Conservation (phyloP, 2,113 vertebrate species). For the Pholis gunnellus region DNA sequence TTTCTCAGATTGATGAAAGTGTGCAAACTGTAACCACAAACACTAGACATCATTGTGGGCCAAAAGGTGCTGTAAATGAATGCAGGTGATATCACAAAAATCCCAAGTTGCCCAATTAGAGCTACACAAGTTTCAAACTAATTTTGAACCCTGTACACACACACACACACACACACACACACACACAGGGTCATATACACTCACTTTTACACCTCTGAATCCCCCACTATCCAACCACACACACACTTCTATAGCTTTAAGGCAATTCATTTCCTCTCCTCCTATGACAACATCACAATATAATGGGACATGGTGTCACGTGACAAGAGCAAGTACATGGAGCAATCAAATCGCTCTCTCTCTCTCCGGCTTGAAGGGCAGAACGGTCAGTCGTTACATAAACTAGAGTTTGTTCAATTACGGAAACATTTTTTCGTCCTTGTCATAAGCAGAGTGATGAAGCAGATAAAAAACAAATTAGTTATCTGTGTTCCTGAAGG, state of each 20-base stretch:
- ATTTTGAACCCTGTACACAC: background rate
- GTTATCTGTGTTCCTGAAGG: constrained; percentile 27
- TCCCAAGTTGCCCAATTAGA: constrained; percentile 37
- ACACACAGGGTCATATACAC: constrained; percentile 10
- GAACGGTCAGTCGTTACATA: constrained; percentile 75
- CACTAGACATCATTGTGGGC: background rate
- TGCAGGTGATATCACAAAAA: constrained; percentile 26
- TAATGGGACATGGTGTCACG: constrained; percentile 80
- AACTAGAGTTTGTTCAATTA: constrained; percentile 74
- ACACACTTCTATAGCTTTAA: constrained; percentile 60
- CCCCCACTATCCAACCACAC: background rate
- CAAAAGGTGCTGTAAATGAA: constrained; percentile 5
- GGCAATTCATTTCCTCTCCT: constrained; percentile 80
- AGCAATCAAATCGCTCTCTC: constrained; percentile 72
- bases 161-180: constrained; percentile 7
- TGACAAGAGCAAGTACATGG: constrained; percentile 72
- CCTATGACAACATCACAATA: constrained; percentile 79
- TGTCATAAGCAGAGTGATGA: constrained; percentile 61
- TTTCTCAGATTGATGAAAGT: background rate
- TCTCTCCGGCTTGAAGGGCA: constrained; percentile 74
- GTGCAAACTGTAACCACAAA: constrained; percentile 4
- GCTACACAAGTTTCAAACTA: background rate
- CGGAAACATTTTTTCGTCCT: constrained; percentile 71
- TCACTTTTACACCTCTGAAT: constrained; percentile 38
- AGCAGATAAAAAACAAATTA: constrained; percentile 46